Evolutionary conservation across 1,140 invertebrate genomes (phyloP).

Genomic region (Penaeus chinensis): DNA sequence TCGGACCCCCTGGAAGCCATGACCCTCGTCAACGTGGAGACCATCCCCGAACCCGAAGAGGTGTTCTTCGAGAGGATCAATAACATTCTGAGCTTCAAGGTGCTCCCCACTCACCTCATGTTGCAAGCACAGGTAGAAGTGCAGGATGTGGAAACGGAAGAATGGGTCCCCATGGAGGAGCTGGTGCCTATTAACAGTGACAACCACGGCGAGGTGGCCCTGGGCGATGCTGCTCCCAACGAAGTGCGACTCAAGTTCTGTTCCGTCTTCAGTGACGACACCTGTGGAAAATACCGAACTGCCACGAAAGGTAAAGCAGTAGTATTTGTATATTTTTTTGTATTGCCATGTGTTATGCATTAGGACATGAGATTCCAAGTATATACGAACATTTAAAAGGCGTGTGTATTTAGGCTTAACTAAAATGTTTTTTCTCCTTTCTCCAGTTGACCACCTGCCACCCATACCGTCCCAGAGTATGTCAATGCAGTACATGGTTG

Average conservation of each 20-base stretch:
- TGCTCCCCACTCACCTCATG: conserved; percentile 74
- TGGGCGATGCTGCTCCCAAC: conserved; percentile 67
- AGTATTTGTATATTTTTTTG: not conserved
- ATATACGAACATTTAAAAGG: no score
- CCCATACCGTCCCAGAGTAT: conserved; percentile 81
- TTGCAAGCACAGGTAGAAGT: conserved; percentile 73
- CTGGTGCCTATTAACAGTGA: conserved; percentile 26
- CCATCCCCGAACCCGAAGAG: conserved; percentile 81
- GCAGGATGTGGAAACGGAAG: conserved; percentile 25
- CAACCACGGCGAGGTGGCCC: conserved; percentile 71
- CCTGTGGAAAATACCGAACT: conserved; percentile 84
- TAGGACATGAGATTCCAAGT: not conserved
- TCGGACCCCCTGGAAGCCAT: conserved; percentile 82
- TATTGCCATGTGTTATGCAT: not conserved
- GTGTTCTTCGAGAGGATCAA: conserved; percentile 84
- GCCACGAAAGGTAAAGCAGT: conserved; percentile 70
- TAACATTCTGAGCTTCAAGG: conserved; percentile 79
- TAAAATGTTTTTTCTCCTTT: conserved; percentile 72
- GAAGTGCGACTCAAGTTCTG: conserved; percentile 78
- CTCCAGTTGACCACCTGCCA: conserved; percentile 81
- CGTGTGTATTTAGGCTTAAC: conserved; percentile 66
- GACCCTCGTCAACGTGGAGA: conserved; percentile 81
- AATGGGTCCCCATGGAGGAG: conserved; percentile 58
- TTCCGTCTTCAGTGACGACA: conserved; percentile 79
- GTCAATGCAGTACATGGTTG: conserved; percentile 82